Evolutionary conservation across 2,797 vertebrate genomes (phyloP), one percentile per base, ranked within the genome.

Genomic region (Malurus splendens): DNA sequence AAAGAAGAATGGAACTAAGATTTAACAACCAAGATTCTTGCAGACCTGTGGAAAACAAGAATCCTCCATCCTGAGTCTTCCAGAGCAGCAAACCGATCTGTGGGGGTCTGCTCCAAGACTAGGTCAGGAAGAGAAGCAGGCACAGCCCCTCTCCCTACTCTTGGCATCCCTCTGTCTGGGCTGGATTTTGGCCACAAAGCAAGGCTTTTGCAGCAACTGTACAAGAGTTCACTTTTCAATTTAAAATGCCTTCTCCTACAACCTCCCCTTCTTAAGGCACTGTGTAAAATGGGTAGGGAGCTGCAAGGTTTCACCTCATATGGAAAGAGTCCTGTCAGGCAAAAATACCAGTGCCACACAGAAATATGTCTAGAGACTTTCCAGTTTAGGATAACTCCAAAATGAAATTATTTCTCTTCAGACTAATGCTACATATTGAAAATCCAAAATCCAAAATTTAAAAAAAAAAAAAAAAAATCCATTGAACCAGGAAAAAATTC

Each of bases 371-470:
- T 20, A 45, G 30, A 65, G 75, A 52, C 73, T 84, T 85, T 89
- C 41, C 66, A 82, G 36, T 82, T 89, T n/a, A 77, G 57, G 86
- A 5, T 55, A 92, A 68, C 47, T 79, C 39, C 56, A 65, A 72
- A 61, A 94, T 79, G 41, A 91, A 90, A 93, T 81, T 33, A 81
- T 47, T 84, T 91, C 45, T 62, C 52, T 85, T 80, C 51, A 93
- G n/a, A 28, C 33, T 67, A 88, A 86, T n/a, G 74, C 65, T 76
- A 50, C 5, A 28, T 67, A 74, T 39, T 86, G 78, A 91, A 94
- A 82, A 86, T 62, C 87, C 68, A 85, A 93, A 92, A 18, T 61
- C 90, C 65, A 86, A 93, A 92, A 14, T 52, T 44, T 59, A 62
- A 82, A 44, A 44, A 90, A 80, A 61, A 62, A 82, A 44, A 44